Evolutionary conservation across 64 coral and sea anemone species (phyloP).

Genomic region (Actinia tenebrosa): DNA sequence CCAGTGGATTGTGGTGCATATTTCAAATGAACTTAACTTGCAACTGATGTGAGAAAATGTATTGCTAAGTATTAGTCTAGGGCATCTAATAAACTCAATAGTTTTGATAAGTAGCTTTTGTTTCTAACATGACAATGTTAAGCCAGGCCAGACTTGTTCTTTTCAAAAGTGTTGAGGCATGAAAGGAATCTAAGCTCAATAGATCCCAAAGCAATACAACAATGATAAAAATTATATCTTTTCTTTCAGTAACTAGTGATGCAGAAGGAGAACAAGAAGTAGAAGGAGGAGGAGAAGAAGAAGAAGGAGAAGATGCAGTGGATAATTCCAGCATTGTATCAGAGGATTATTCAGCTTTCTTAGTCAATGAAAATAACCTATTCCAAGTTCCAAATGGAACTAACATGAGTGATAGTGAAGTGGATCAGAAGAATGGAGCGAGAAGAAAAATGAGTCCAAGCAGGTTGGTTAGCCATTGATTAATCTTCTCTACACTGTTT

Average conservation of each 20-base stretch:
- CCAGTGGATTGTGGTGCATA: too few relatives aligned
- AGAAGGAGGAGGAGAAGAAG: neutral
- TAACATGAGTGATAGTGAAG: conserved; percentile 15
- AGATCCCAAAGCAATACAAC: too few relatives aligned
- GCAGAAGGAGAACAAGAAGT: neutral
- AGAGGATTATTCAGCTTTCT: neutral
- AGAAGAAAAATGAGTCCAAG: neutral
- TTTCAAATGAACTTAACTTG: too few relatives aligned
- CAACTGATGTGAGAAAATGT: too few relatives aligned
- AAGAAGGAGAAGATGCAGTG: neutral
- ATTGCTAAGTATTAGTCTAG: too few relatives aligned
- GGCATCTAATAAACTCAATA: too few relatives aligned
- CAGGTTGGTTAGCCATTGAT: neutral
- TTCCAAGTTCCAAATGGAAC: conserved; percentile 17
- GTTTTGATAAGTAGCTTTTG: too few relatives aligned
- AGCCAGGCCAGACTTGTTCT: too few relatives aligned
- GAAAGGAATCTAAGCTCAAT: too few relatives aligned
- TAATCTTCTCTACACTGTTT: too few relatives aligned
- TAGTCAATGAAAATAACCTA: neutral
- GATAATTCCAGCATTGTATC: neutral
- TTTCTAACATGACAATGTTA: too few relatives aligned
- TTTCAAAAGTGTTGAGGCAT: too few relatives aligned
- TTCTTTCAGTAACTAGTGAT: neutral
- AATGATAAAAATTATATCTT: neutral
- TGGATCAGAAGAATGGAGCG: neutral